Percentiles rank a stretch among this genome's conserved stretches.
phyloP scores from a whole-genome alignment of 2,888 invertebrate species.

The Smittia aterrima region DNA sequence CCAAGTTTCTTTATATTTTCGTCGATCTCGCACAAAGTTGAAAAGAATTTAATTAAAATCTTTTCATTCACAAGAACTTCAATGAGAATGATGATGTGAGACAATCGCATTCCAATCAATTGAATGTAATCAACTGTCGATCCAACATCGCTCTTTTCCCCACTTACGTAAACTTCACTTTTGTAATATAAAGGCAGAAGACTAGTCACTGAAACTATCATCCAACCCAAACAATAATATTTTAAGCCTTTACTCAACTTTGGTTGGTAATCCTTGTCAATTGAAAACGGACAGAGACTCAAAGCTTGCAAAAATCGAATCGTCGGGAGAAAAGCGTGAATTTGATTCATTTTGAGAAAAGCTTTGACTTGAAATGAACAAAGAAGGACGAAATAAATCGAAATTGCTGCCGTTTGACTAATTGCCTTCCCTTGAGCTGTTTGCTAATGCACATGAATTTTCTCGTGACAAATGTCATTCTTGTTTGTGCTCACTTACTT shows the following conservation, averaged over 20 bases:
- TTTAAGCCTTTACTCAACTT: not conserved
- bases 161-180: slow-evolving; percentile 2
- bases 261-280: not conserved
- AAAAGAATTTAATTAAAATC: slow-evolving; percentile 45
- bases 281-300: not conserved
- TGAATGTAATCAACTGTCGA: slow-evolving; percentile 50
- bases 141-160: slow-evolving; percentile 11
- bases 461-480: too few relatives aligned
- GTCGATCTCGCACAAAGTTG: slow-evolving; percentile 48
- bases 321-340: not conserved
- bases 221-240: not conserved
- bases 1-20: slow-evolving; percentile 48
- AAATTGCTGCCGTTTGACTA: not conserved
- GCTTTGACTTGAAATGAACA: not conserved
- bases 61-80: slow-evolving; percentile 47
- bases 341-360: not conserved
- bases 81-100: slow-evolving; percentile 47
- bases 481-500: too few relatives aligned
- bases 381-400: not conserved
- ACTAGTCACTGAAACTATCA: too few relatives aligned
- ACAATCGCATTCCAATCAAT: slow-evolving; percentile 48
- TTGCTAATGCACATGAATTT: too few relatives aligned
- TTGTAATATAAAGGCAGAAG: not conserved
- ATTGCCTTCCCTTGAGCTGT: not conserved
- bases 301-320: not conserved